Conservation (phyloP, 2,113 vertebrate genomes). For the Lamprologus callipterus region DNA sequence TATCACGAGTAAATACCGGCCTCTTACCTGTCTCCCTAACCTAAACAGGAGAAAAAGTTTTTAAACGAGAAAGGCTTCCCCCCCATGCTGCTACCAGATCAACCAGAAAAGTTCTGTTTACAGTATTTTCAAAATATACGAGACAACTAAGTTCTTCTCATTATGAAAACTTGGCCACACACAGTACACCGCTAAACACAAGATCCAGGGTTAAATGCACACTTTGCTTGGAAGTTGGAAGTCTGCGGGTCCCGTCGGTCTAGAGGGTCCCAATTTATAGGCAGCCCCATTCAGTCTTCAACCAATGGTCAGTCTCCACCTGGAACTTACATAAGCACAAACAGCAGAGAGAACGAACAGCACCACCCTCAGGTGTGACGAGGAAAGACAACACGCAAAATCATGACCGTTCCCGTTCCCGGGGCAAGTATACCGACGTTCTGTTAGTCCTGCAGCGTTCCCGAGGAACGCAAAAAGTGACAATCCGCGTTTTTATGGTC, state of each 20-base stretch:
- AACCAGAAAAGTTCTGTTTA: not conserved
- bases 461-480: accelerated
- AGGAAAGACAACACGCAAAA: not conserved
- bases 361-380: not conserved
- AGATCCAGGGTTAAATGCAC: not conserved
- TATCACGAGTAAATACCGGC: not conserved
- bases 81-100: not conserved
- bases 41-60: not conserved
- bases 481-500: accelerated
- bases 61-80: not conserved
- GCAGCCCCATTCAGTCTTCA: not conserved
- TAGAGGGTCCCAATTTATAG: not conserved
- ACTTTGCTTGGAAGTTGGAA: accelerated
- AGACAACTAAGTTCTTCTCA: not conserved
- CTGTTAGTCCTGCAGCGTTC: accelerated
- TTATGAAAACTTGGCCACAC: not conserved
- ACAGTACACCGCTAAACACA: not conserved
- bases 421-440: not conserved
- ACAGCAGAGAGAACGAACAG: not conserved
- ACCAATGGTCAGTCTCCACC: not conserved
- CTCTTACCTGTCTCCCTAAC: not conserved
- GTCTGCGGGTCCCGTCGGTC: accelerated
- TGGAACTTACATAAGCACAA: not conserved
- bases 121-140: not conserved
- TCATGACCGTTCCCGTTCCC: accelerated